Conservation (phyloP, 2,113 vertebrate species). For the Nesoenas mayeri region DNA sequence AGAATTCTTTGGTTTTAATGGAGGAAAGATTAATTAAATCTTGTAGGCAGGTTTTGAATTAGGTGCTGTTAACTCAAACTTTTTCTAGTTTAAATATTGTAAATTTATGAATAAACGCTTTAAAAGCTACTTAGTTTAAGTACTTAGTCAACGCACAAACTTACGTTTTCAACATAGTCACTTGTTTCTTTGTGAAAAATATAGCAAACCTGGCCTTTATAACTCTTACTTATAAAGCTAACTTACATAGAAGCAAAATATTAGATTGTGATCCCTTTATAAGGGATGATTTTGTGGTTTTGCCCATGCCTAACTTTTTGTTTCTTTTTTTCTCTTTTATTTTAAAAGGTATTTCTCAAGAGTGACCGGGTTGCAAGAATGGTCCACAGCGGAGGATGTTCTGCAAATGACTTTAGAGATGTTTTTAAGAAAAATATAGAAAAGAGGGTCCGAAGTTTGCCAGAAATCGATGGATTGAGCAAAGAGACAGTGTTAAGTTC, state of each 20-base stretch:
- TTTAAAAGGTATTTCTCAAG: constrained; percentile 90
- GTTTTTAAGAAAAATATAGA: constrained; percentile 99
- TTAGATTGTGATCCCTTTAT: background rate
- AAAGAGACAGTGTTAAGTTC: constrained; percentile 97
- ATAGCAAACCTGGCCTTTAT: background rate
- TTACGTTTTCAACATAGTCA: background rate
- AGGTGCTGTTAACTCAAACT: background rate
- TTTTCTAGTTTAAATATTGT: background rate
- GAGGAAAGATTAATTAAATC: background rate
- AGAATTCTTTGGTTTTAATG: background rate
- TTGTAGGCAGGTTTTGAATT: background rate
- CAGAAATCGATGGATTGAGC: constrained; percentile 95
- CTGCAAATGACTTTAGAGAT: constrained; percentile 93
- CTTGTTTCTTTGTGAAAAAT: background rate
- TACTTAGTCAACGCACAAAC: background rate
- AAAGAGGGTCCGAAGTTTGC: constrained; percentile 92
- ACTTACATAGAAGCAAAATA: background rate
- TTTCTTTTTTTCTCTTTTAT: background rate
- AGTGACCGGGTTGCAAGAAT: constrained; percentile 94
- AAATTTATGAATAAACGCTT: background rate
- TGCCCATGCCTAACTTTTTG: background rate
- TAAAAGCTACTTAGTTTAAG: background rate
- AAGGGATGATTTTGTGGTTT: background rate
- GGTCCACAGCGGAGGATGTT: constrained; percentile 95
- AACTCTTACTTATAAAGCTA: background rate